These are phyloP conservation scores for Centropristis striata DNA, from an alignment of 2,113 vertebrate species.

Conservation along the genomic window DNA sequence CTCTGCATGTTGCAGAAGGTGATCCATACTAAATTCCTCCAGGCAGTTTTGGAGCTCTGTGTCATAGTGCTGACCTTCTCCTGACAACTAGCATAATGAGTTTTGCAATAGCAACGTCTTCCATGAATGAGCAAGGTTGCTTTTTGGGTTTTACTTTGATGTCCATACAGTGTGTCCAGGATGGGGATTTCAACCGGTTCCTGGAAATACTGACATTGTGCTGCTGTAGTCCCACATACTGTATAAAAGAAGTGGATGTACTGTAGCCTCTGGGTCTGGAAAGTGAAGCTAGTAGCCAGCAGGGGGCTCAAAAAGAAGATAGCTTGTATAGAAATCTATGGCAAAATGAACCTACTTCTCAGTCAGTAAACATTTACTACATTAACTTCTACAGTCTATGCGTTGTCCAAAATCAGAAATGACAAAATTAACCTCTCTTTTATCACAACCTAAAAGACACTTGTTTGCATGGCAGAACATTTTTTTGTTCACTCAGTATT, in stretches of 20 bases:
- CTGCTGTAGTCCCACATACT: neutral
- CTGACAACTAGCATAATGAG: slow-evolving; percentile 82
- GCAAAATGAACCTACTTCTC: too few relatives aligned
- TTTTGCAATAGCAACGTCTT: slow-evolving; percentile 73
- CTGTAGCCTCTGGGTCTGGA: too few relatives aligned
- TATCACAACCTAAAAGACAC: neutral
- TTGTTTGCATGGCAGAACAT: neutral
- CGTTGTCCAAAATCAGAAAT: too few relatives aligned
- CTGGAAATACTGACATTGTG: slow-evolving; percentile 15
- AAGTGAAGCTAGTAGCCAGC: too few relatives aligned
- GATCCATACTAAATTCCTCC: slow-evolving; percentile 81
- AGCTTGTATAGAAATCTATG: too few relatives aligned
- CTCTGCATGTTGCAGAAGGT: slow-evolving; percentile 70
- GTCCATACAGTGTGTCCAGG: slow-evolving; percentile 10
- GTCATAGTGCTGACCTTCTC: slow-evolving; percentile 79
- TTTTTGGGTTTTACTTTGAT: slow-evolving; percentile 60
- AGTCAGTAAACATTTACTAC: too few relatives aligned
- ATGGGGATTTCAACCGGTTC: slow-evolving; percentile 24
- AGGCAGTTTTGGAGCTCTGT: slow-evolving; percentile 70
- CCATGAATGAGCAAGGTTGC: slow-evolving; percentile 67
- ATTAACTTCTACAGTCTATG: too few relatives aligned
- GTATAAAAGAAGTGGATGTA: too few relatives aligned
- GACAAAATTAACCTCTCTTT: too few relatives aligned
- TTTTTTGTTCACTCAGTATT: neutral
- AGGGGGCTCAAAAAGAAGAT: too few relatives aligned